Base-by-base conservation (phyloP, 2,888 invertebrate genomes). In the Phalera bucephala region DNA sequence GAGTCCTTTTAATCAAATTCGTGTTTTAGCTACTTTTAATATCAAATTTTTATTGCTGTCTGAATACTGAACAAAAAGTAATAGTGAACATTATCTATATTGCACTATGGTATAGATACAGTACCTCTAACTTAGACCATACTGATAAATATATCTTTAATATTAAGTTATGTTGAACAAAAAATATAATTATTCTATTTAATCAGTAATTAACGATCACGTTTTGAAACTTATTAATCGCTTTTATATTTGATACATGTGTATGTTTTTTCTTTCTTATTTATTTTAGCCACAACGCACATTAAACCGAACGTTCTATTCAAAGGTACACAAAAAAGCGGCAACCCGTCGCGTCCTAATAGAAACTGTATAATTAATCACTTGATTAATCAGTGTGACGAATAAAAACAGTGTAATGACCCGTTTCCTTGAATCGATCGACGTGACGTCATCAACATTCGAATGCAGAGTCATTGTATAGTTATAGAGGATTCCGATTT, bases 371-470 rank as follows among this genome's bases (percentile, higher is more conserved):
- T 83, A 88, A 89, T 87, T 88, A 89, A 89, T 89, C 87, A 89
- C 80, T 75, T 78, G 82, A 83, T 85, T 89, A 89, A 89, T 89
- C 87, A 89, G 87, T 84, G 87, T 82, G 83, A 82, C 83, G 86
- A 88, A 87, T 88, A 86, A 88, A 86, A 88, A 86, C 84, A 85
- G 80, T 80, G 75, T 87, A 88, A 86, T 89, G 89, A 87, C 84
- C 82, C 77, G 85, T 81, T 89, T 88, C 89, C 85, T 80, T 68
- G 62, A 72, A 87, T 86, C 85, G 86, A 87, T 87, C 80, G 75
- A 43, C 67, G 56, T 87, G 87, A 87, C 89, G 89, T 89, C 81
- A 84, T 78, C 83, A 82, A 77, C 57, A 72, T 80, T 73, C 57
- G 68, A 80, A 78, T 82, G 83, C 83, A 78, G 67, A 83, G 83